A percentile compares a stretch with the other conserved stretches of the same genome.
Evolutionary conservation across 2,888 invertebrate genomes (phyloP).

Genomic region (Chloroclysta siterata): DNA sequence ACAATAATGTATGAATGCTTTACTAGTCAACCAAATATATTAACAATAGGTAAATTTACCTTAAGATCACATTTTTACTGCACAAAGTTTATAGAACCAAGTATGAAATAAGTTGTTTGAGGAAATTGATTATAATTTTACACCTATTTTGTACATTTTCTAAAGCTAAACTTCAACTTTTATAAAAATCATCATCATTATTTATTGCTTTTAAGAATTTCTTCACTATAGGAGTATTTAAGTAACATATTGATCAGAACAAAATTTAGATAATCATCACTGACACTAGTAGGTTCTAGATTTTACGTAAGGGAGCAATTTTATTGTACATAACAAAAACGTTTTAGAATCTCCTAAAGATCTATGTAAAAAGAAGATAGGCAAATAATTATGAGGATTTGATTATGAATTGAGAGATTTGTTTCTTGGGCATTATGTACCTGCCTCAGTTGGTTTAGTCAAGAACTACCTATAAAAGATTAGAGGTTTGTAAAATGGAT

Average conservation of each 20-base stretch:
- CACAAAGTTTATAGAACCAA: constrained; percentile 54
- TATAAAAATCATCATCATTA: constrained; percentile 3
- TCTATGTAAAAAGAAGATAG: constrained; percentile 7
- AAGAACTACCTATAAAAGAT: not conserved
- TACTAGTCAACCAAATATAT: constrained; percentile 62
- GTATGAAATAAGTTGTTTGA: constrained; percentile 29
- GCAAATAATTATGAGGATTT: constrained; percentile 47
- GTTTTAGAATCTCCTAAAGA: constrained; percentile 51
- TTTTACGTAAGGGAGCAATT: constrained; percentile 80
- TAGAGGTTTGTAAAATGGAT: too few species aligned
- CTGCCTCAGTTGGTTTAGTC: not conserved
- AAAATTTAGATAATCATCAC: constrained; percentile 8
- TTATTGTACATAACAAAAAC: constrained; percentile 60
- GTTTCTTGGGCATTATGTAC: not conserved
- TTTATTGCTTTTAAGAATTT: constrained; percentile 4
- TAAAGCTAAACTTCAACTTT: constrained; percentile 21
- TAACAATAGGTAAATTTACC: constrained; percentile 46
- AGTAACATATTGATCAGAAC: not conserved
- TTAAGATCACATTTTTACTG: constrained; percentile 66
- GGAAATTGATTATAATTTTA: constrained; percentile 28
- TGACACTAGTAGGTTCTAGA: constrained; percentile 61
- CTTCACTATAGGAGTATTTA: not conserved
- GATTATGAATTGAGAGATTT: constrained; percentile 55
- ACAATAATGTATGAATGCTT: constrained; percentile 80
- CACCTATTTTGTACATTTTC: constrained; percentile 20